Base-by-base conservation (phyloP, 2,797 vertebrate species). In the Echeneis naucrates region DNA sequence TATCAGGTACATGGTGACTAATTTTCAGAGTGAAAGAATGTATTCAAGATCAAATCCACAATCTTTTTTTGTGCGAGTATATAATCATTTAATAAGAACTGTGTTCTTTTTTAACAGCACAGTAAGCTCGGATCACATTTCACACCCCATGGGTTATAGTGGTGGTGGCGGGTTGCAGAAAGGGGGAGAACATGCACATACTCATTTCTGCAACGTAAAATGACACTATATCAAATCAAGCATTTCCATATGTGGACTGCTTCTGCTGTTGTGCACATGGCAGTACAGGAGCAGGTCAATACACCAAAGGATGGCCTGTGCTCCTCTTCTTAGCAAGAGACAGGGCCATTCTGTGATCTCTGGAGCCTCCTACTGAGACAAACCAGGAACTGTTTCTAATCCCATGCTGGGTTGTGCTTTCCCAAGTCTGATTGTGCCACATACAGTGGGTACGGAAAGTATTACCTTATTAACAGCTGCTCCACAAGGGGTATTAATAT, bases 141-240 rank as follows among this genome's bases (percentile, higher is more conserved):
- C 96, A 94, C 95, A 95, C 95, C 96, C 93, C 84, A 92, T 94
- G 94, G 94, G 95, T 96, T 95, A 94, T 92, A 68, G 71, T 70
- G 75, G 58, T 70, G 74, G 85, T 66, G 72, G 86, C 26, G 79
- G 77, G 65, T 69, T 84, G 51, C 72, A 80, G 61, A 77, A 50
- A 71, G 79, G 77, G 77, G 82, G 75, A 68, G 86, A 89, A 90
- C 94, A 96, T 95, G 94, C 96, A 96, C 96, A 94, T 83, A 93
- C 96, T 98, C 96, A 96, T 99, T 98, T 97, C 95, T 96, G 95
- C 96, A 96, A 97, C 95, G 96, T 97, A 98, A 99, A 98, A 97
- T 95, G 96, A 97, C 97, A 97, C 97, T 98, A 97, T 96, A 97
- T 98, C 97, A 99, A 97, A 98, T 97, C 97, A 98, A 99, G 96